Conservation (phyloP, 2,888 invertebrate genomes). For the Mantis religiosa region DNA sequence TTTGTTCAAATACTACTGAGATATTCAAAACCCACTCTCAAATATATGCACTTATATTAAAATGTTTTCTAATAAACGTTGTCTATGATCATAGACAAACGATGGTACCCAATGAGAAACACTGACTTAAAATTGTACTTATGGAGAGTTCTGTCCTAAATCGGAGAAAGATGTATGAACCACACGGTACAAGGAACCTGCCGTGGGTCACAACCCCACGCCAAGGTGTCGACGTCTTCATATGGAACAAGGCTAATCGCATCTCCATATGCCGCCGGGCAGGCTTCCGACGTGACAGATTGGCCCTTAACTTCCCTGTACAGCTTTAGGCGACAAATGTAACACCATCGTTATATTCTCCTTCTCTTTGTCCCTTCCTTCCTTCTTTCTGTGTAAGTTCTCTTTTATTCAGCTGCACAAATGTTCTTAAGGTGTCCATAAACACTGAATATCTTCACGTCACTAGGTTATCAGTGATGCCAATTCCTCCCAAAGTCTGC, state of each 20-base stretch:
- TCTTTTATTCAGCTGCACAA: background rate
- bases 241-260: conserved; percentile 12
- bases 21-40: too few species aligned
- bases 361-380: background rate
- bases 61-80: too few species aligned
- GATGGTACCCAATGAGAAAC: too few species aligned
- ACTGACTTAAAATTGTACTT: too few species aligned
- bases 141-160: too few species aligned
- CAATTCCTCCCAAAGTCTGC: too few species aligned
- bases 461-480: too few species aligned
- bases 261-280: conserved; percentile 13
- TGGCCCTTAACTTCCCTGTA: background rate
- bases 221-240: background rate
- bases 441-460: too few species aligned
- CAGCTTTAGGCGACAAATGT: background rate
- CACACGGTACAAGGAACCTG: background rate
- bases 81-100: too few species aligned
- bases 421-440: background rate
- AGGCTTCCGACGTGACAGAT: background rate
- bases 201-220: background rate
- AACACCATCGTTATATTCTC: background rate
- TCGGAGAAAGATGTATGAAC: background rate
- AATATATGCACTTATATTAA: too few species aligned
- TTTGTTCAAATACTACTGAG: too few species aligned
- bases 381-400: background rate